These are phyloP conservation scores for Drosophila pseudoananassae DNA, from an alignment of 1,140 invertebrate genomes.

Conservation along the genomic window DNA sequence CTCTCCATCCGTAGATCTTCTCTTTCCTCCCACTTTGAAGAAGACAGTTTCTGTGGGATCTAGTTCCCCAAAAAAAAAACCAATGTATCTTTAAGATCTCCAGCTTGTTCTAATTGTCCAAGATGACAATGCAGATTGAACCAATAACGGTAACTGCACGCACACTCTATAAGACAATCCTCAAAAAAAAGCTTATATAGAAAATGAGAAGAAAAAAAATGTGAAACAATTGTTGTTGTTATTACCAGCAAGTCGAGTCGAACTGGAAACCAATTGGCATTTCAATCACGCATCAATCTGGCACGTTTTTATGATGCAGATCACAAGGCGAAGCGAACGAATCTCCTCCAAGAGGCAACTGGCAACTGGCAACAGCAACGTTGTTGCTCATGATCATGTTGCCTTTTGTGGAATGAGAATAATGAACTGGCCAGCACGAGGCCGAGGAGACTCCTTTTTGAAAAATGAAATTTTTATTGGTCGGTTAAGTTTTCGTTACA, in stretches of 20 bases:
- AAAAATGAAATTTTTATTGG: slow-evolving; percentile 80
- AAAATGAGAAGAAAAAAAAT: slow-evolving; percentile 12
- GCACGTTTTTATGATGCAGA: slow-evolving; percentile 83
- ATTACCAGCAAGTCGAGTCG: slow-evolving; percentile 32
- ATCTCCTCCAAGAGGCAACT: not conserved
- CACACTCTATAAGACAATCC: slow-evolving; percentile 29
- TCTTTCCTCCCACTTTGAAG: slow-evolving; percentile 54
- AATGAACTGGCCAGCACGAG: slow-evolving; percentile 62
- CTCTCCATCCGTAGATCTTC: not conserved
- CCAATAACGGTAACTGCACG: slow-evolving; percentile 68
- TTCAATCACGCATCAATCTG: slow-evolving; percentile 83
- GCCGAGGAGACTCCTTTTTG: slow-evolving; percentile 46
- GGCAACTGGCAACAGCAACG: slow-evolving; percentile 7
- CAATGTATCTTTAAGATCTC: slow-evolving; percentile 34
- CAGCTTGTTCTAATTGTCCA: slow-evolving; percentile 59
- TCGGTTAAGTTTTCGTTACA: slow-evolving; percentile 82
- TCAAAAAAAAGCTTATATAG: slow-evolving; percentile 9
- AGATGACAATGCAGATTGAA: slow-evolving; percentile 73
- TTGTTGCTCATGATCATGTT: slow-evolving; percentile 46
- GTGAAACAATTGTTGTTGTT: slow-evolving; percentile 29
- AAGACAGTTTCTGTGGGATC: too few species aligned
- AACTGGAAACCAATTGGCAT: slow-evolving; percentile 74
- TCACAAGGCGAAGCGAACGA: slow-evolving; percentile 65
- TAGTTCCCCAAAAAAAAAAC: slow-evolving; percentile 1
- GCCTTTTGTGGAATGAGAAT: slow-evolving; percentile 28